Percentiles rank a stretch among this genome's conserved stretches.
These are phyloP conservation scores for Polydesmus complanatus DNA, from an alignment of 2,888 invertebrate species.

Conservation along the genomic window DNA sequence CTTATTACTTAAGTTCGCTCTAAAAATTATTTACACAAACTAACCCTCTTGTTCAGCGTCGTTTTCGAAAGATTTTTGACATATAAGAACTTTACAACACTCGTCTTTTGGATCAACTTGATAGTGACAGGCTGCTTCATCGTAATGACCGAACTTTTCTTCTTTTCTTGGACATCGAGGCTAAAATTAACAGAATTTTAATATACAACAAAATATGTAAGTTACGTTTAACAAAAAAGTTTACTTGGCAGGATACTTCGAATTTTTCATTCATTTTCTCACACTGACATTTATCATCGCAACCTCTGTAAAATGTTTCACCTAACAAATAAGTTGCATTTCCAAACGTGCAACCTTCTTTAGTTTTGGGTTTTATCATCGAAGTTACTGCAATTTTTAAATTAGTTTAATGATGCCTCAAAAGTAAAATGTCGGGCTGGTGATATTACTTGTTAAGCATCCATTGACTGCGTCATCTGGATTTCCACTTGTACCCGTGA, in stretches of 20 bases:
- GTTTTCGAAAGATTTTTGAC: slow-evolving; percentile 22
- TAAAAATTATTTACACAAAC: too few relatives aligned
- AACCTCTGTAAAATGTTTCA: slow-evolving; percentile 28
- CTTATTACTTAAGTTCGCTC: too few relatives aligned
- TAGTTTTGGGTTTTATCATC: not conserved
- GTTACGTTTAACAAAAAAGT: not conserved
- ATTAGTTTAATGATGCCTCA: not conserved
- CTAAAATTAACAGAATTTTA: too few relatives aligned
- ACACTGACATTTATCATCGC: slow-evolving; percentile 29
- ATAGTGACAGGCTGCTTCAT: slow-evolving; percentile 18
- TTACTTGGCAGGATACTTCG: slow-evolving; percentile 22
- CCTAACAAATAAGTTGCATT: slow-evolving; percentile 27
- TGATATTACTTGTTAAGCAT: not conserved
- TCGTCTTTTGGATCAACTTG: slow-evolving; percentile 20
- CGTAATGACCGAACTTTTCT: slow-evolving; percentile 4
- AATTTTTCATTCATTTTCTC: slow-evolving; percentile 28
- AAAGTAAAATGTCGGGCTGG: too few relatives aligned
- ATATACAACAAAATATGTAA: not conserved
- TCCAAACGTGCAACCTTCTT: slow-evolving; percentile 27
- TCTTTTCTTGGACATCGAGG: slow-evolving; percentile 19
- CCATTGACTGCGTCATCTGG: not conserved
- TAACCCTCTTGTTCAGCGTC: slow-evolving; percentile 22
- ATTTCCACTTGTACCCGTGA: not conserved
- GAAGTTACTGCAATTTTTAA: not conserved
- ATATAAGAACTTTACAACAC: slow-evolving; percentile 20